Percentiles rank a stretch among this genome's conserved stretches.
Evolutionary conservation across 2,113 vertebrate genomes (phyloP).

Genomic region (Antechinus flavipes): DNA sequence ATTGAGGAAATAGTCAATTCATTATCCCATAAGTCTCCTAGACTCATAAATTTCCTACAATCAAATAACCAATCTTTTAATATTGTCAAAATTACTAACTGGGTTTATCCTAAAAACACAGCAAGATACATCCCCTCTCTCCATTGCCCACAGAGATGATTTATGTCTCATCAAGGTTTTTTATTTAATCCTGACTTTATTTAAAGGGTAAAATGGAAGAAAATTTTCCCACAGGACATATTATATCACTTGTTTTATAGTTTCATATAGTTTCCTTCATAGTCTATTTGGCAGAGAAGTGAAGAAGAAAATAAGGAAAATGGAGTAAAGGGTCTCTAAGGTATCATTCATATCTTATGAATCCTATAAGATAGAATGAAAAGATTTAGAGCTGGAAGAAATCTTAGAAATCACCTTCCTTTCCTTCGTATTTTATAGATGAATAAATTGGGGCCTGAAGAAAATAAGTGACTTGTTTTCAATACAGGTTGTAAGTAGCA

Average conservation of each 20-base stretch:
- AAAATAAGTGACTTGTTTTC: background rate
- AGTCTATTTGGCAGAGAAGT: background rate
- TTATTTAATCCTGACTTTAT: too few species aligned
- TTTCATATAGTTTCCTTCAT: too few species aligned
- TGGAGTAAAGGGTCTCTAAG: background rate
- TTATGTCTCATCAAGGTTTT: too few species aligned
- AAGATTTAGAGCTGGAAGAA: background rate
- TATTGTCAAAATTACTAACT: too few species aligned
- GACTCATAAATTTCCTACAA: too few species aligned
- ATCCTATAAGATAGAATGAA: background rate
- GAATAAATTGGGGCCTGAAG: background rate
- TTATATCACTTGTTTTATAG: background rate
- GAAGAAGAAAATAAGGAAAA: background rate
- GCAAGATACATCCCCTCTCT: too few species aligned
- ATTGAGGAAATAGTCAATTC: too few species aligned
- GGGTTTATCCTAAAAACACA: too few species aligned
- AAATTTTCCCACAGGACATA: background rate
- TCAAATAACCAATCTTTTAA: too few species aligned
- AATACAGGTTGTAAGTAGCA: background rate
- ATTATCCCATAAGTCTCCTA: too few species aligned
- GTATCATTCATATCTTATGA: background rate
- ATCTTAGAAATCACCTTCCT: background rate
- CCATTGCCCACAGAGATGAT: too few species aligned
- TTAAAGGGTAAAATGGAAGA: background rate
- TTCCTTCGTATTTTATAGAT: background rate